These are phyloP conservation scores for Desoria tigrina DNA, from an alignment of 2,888 invertebrate genomes.

Conservation along the genomic window DNA sequence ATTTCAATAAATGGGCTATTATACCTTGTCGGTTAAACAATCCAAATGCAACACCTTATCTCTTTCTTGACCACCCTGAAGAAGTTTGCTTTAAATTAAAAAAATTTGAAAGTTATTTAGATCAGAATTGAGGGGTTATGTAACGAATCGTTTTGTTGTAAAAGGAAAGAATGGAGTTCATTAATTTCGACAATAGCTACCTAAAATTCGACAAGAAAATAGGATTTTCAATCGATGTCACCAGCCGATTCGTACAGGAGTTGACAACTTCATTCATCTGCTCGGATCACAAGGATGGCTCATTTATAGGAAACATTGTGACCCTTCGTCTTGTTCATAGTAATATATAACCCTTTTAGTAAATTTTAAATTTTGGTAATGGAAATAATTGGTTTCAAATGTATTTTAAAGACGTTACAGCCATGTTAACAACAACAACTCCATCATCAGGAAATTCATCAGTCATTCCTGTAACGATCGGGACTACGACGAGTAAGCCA, in stretches of 20 bases:
- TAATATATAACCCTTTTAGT: background rate
- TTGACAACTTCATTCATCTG: slow-evolving; percentile 6
- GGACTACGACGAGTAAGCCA: background rate
- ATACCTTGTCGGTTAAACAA: slow-evolving; percentile 8
- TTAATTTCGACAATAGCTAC: slow-evolving; percentile 1
- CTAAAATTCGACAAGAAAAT: background rate
- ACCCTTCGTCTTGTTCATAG: slow-evolving; percentile 4
- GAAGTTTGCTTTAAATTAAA: background rate
- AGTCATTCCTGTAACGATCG: background rate
- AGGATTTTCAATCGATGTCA: slow-evolving; percentile 10
- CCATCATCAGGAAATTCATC: background rate
- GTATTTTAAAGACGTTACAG: background rate
- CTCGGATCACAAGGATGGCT: slow-evolving; percentile 13
- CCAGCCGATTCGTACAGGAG: background rate
- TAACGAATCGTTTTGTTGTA: background rate
- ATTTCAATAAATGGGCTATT: slow-evolving; percentile 8
- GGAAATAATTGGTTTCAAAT: too few species aligned
- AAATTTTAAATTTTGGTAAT: background rate
- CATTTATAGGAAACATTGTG: slow-evolving; percentile 12
- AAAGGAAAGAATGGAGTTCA: slow-evolving; percentile 4
- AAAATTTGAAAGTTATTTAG: too few species aligned
- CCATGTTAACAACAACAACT: background rate
- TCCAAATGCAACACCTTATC: background rate
- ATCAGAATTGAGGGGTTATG: too few species aligned
- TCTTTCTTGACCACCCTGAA: slow-evolving; percentile 10